phyloP scores from a whole-genome alignment of 2,888 invertebrate genomes.

The Nephrotoma guestfalica region DNA sequence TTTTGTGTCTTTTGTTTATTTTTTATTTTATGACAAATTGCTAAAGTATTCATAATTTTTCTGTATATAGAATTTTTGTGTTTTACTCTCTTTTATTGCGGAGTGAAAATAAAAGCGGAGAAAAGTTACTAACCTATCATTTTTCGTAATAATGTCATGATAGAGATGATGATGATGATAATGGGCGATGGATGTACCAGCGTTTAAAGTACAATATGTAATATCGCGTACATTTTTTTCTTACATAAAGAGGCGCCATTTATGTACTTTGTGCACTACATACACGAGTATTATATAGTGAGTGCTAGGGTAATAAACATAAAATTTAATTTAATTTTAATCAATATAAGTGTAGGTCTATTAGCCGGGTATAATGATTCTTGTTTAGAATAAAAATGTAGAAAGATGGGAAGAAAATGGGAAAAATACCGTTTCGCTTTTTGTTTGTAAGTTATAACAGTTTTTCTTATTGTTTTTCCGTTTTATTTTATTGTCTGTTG shows the following conservation, averaged over 20 bases:
- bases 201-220: neutral
- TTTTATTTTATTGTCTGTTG: neutral
- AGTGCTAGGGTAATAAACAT: neutral
- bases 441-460: neutral
- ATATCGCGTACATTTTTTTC: neutral
- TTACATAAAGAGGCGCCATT: neutral
- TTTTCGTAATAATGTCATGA: neutral
- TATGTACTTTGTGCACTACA: neutral
- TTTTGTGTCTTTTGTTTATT: neutral
- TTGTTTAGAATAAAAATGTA: neutral
- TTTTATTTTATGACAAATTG: neutral
- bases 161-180: neutral
- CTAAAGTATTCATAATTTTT: neutral
- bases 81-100: neutral
- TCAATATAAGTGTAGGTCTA: neutral
- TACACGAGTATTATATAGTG: neutral
- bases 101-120: neutral
- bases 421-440: neutral
- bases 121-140: neutral
- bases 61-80: neutral
- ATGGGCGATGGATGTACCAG: no score
- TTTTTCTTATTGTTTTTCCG: neutral
- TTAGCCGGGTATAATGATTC: neutral
- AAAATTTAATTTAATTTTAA: neutral
- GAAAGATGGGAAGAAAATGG: neutral